These are phyloP conservation scores for Zaprionus obscuricornis DNA, from an alignment of 2,888 invertebrate genomes.

Conservation along the genomic window DNA sequence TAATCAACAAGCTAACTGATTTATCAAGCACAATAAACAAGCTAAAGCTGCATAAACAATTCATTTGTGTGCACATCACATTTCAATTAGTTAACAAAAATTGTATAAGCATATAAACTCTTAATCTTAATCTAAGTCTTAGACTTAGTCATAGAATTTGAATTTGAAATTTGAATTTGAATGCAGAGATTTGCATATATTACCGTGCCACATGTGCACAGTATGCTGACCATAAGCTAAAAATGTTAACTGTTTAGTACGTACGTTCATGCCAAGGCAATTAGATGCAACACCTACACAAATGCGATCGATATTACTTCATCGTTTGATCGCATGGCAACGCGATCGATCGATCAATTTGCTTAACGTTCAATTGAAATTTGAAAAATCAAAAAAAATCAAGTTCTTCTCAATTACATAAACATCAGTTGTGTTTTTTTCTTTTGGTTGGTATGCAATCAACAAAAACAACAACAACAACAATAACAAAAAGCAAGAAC, in stretches of 20 bases:
- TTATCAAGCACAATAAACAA: neutral
- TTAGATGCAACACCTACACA: too few relatives aligned
- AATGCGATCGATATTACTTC: too few relatives aligned
- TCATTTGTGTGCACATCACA: constrained; percentile 59
- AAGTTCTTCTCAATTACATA: constrained; percentile 60
- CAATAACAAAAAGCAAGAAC: neutral
- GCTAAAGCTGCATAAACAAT: constrained; percentile 44
- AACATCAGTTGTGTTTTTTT: too few relatives aligned
- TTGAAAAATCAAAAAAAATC: constrained; percentile 40
- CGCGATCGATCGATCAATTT: too few relatives aligned
- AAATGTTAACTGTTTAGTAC: constrained; percentile 9
- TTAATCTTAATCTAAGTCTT: too few relatives aligned
- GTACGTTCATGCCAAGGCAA: too few relatives aligned
- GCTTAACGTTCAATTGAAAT: constrained; percentile 1
- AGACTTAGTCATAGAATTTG: constrained; percentile 9
- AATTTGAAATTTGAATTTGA: constrained; percentile 15
- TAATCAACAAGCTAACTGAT: too few relatives aligned
- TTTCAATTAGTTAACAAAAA: constrained; percentile 41
- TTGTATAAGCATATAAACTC: constrained; percentile 28
- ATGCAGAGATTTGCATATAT: constrained; percentile 41
- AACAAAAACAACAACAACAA: constrained; percentile 46
- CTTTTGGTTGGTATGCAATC: constrained; percentile 23
- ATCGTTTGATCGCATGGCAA: too few relatives aligned
- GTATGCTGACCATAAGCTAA: constrained; percentile 30
- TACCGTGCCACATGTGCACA: constrained; percentile 19